Evolutionary conservation across 2,888 invertebrate species (phyloP), one percentile per base, ranked within the genome.

Genomic region (Drosophila buzzatii): DNA sequence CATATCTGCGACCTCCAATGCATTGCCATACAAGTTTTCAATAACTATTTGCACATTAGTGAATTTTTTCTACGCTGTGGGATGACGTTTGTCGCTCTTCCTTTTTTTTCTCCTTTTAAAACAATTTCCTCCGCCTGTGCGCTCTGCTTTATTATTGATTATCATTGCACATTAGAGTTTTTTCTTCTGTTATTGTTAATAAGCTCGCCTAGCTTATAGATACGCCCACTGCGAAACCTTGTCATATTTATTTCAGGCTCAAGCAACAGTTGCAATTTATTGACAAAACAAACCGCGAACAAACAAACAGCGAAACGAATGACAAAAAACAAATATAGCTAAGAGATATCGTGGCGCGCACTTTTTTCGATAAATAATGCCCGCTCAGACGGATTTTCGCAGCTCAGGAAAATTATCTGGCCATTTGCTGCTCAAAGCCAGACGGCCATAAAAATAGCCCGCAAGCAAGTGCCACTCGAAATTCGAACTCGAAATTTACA

Each of bases 201-300:
- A 60, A 53, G 23, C 42, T 66, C n/a, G 49, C n/a, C 31, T 18
- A 49, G 51, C 52, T 69, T 59, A 59, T 51, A 20, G 45, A 33
- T 44, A 37, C 35, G 20, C 42, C 57, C 45, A 39, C 52, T 33
- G 42, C 41, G 23, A 53, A 77, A 77, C 72, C 77, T 80, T 87
- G 82, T 78, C 74, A 72, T 78, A 72, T 80, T 79, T 76, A 76
- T 79, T 72, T 76, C 56, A 67, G 73, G 55, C 68, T 49, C 74
- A 70, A 76, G 84, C 91, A 89, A 89, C 90, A 89, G 90, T 89
- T 90, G 84, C 75, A 70, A 81, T 70, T 89, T 89, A 89, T 89
- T 90, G 91, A 89, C 80, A 90, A 89, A 89, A 89, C 89, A 89
- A 89, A 76, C 69, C 73, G 79, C 76, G 68, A 61, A 18, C 66